Conservation (phyloP, 2,888 invertebrate species). For the Acrobasis consociella region DNA sequence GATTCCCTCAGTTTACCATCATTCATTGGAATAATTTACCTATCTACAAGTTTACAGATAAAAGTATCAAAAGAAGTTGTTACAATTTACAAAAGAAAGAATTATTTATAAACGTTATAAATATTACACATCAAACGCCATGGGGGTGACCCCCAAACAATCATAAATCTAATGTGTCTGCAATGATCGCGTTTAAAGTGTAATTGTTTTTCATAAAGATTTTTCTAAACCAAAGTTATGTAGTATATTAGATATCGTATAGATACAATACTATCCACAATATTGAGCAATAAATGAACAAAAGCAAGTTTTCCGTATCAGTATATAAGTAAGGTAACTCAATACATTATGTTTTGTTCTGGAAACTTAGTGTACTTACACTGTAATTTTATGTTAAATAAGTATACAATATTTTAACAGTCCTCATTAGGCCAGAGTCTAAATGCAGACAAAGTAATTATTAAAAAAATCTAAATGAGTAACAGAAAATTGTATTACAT, state of each 20-base stretch:
- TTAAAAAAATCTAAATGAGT: neutral
- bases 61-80: conserved; percentile 7
- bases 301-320: neutral
- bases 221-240: too few species aligned
- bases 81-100: conserved; percentile 5
- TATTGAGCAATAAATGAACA: neutral
- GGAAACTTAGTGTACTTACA: neutral
- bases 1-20: neutral
- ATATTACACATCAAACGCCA: too few species aligned
- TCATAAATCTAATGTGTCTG: too few species aligned
- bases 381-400: too few species aligned
- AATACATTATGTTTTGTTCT: neutral
- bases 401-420: neutral
- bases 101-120: neutral
- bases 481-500: neutral
- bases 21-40: neutral
- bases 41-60: conserved; percentile 17
- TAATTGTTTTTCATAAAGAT: too few species aligned
- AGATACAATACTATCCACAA: neutral
- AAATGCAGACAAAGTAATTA: neutral
- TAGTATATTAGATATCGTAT: too few species aligned
- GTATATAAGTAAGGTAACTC: neutral
- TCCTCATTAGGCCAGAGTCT: too few species aligned
- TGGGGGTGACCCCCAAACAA: too few species aligned
- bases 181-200: too few species aligned